phyloP scores from a whole-genome alignment of 2,888 invertebrate genomes.

The Ernsta delagoae region DNA sequence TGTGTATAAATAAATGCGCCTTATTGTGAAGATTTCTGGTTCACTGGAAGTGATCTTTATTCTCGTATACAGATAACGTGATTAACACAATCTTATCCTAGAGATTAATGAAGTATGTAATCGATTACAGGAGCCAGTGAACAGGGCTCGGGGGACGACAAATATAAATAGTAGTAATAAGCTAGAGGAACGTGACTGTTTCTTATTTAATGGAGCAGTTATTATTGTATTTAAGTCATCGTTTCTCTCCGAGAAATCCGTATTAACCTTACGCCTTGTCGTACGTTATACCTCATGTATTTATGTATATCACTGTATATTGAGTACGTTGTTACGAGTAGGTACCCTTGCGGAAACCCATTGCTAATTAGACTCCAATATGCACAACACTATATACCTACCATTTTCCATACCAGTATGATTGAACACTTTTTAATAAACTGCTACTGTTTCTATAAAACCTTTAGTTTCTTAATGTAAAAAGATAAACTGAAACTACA shows the following conservation, averaged over 20 bases:
- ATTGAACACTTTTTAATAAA: no score
- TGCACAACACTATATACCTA: no score
- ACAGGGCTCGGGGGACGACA: slow-evolving; percentile 22
- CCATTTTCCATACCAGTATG: no score
- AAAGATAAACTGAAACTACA: no score
- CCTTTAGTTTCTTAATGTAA: no score
- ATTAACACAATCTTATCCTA: slow-evolving; percentile 22
- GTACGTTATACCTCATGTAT: no score
- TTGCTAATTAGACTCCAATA: no score
- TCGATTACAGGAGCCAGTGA: slow-evolving; percentile 33
- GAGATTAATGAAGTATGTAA: slow-evolving; percentile 27
- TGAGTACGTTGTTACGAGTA: no score
- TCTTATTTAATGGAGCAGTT: slow-evolving; percentile 13
- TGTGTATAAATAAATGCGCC: no score
- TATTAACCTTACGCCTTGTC: not conserved
- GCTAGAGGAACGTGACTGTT: slow-evolving; percentile 4
- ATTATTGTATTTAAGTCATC: not conserved
- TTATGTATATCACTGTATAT: no score
- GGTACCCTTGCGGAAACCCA: no score
- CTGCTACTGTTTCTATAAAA: no score
- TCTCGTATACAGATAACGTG: slow-evolving; percentile 3
- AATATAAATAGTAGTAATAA: slow-evolving; percentile 20
- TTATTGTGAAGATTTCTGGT: not conserved
- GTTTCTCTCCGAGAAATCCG: not conserved
- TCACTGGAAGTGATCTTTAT: slow-evolving; percentile 12